Base-by-base conservation (phyloP, 2,797 vertebrate genomes). In the Peromyscus melanophrys region DNA sequence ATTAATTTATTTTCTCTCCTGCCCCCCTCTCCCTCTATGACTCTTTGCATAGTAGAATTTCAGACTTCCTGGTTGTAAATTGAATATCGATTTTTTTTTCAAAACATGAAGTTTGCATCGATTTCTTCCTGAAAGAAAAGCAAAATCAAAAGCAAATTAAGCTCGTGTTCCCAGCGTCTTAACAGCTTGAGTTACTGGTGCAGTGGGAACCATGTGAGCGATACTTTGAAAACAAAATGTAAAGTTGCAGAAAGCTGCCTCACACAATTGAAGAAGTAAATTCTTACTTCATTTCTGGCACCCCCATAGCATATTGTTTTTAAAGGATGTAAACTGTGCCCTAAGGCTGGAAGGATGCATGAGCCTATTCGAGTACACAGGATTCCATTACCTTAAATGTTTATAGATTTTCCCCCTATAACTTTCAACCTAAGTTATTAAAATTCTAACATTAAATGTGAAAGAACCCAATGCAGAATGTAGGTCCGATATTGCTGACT, bases 21-120 rank as follows among this genome's bases (percentile, higher is more conserved):
- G 61, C 37, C 7, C 73, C 16, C 16, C 2, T 81, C n/a, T 65
- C 34, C 29, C 71, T 40, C 29, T 85, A 14, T 76, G 40, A 55
- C 23, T 52, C 63, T 96, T 95, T 94, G 73, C 76, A 90, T 88
- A 93, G 87, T 55, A 95, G 75, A 96, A 90, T n/a, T 92, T 96
- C 92, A 84, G 88, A 85, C 76, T 93, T 95, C 85, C 90, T 96
- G 84, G 76, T 46, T 96, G 96, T 91, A 96, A 95, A 92, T 96
- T 96, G 92, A 96, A 40, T 96, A 96, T 93, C 0, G 57, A 92
- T 95, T 95, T 89, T 96, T 83, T 94, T 84, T 90, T 91, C 90
- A 49, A 34, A 61, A 94, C 13, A 52, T 86, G 67, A 95, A 94
- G 84, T 96, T 93, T 95, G 88, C 92, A 92, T 86, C 43, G 57